Base-by-base conservation (phyloP, 2,888 invertebrate genomes). In the Ligdia adustata region DNA sequence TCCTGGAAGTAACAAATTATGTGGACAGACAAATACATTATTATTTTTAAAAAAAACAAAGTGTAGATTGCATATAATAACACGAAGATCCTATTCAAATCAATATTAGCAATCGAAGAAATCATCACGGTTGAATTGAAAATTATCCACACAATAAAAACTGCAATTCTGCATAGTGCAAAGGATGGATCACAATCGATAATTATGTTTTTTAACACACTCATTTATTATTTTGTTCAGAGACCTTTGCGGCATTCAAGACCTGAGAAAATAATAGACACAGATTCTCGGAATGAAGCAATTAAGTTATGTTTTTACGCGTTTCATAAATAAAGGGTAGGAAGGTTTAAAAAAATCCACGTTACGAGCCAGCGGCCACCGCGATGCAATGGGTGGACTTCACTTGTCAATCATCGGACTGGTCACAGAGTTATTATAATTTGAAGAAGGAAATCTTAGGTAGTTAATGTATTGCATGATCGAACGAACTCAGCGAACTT, bases 401-500 rank as follows among this genome's bases (percentile, higher is more conserved):
- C 34, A 66, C 72, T 68, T 82, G 85, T 85, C 84, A 85, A 82
- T 87, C 84, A 86, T 69, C 33, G 44, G 9, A 22, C 5, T 24
- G 14, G 9, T 40, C 38, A 56, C 52, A 56, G 47, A 35, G 5
- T 27, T n/a, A 22, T 6, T 22, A 22, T 7, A 22, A 22, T 22
- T 22, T 22, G 7, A 2, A 22, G 22, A n/a, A 22, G 22, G 22
- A 22, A 22, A 22, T 7, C 3, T 22, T n/a, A n/a, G n/a, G n/a
- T n/a, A n/a, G n/a, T n/a, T n/a, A n/a, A n/a, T n/a, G n/a, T n/a
- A n/a, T n/a, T n/a, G n/a, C n/a, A n/a, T n/a, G n/a, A n/a, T n/a
- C n/a, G n/a, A n/a, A n/a, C n/a, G n/a, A n/a, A n/a, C n/a, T n/a
- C n/a, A n/a, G n/a, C n/a, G n/a, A n/a, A n/a, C n/a, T n/a, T n/a